A percentile compares a stretch with the other conserved stretches of the same genome.
These are phyloP conservation scores for Florisuga fusca DNA, from an alignment of 2,797 vertebrate genomes.

Conservation along the genomic window DNA sequence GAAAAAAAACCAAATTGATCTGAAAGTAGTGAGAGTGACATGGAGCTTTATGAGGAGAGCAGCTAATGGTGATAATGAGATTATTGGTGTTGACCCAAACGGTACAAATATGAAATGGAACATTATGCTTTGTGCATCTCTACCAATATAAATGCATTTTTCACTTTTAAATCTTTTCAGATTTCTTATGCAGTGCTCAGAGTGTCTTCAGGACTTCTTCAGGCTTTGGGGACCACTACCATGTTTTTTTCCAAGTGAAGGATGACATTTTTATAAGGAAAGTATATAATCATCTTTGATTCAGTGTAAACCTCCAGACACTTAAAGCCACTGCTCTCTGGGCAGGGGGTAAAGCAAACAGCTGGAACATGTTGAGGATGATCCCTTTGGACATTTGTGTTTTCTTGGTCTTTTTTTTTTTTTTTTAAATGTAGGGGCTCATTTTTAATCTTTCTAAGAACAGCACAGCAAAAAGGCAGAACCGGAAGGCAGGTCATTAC, in stretches of 20 bases:
- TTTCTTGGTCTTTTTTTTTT: not conserved
- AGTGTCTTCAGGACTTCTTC: not conserved
- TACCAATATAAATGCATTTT: fast-evolving
- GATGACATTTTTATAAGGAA: not conserved
- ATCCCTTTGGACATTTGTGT: not conserved
- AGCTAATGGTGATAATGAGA: not conserved
- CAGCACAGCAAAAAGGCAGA: not conserved
- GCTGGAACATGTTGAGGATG: not conserved
- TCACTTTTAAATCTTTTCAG: not conserved
- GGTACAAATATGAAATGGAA: not conserved
- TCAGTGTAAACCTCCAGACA: not conserved
- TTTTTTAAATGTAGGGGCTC: not conserved
- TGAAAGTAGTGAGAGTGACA: not conserved
- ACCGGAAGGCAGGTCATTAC: not conserved
- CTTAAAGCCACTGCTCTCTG: not conserved
- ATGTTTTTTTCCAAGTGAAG: not conserved
- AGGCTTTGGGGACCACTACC: not conserved
- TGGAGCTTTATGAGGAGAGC: not conserved
- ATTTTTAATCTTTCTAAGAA: not conserved
- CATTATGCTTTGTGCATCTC: not conserved
- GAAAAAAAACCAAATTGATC: not conserved
- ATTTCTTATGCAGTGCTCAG: not conserved
- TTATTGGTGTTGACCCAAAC: not conserved
- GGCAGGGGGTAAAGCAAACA: not conserved
- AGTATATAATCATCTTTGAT: not conserved